phyloP scores from a whole-genome alignment of 2,113 vertebrate species.

The Corvus cornix region DNA sequence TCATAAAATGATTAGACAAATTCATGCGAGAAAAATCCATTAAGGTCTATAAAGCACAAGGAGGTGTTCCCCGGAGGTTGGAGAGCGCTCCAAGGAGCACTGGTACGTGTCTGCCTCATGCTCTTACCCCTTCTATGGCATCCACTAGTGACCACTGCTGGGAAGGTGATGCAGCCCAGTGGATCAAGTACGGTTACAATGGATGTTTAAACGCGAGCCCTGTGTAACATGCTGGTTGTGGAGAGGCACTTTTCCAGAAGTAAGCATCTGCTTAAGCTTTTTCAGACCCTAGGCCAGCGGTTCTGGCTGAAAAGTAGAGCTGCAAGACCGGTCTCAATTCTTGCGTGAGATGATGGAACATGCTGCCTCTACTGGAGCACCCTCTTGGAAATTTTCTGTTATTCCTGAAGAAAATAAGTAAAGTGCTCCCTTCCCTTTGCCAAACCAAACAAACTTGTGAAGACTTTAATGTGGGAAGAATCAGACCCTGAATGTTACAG shows the following conservation, averaged over 20 bases:
- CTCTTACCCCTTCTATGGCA: background rate
- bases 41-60: background rate
- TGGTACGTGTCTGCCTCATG: accelerated
- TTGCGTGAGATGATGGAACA: background rate
- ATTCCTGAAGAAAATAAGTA: background rate
- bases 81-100: background rate
- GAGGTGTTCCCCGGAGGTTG: background rate
- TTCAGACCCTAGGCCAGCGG: background rate
- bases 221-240: background rate
- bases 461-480: background rate
- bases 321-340: background rate
- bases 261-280: background rate
- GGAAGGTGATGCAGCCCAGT: background rate
- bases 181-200: background rate
- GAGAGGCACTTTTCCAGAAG: background rate
- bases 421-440: background rate
- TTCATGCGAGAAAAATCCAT: slow-evolving; percentile 18
- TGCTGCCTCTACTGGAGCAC: background rate
- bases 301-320: background rate
- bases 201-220: background rate
- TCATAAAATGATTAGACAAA: slow-evolving; percentile 33
- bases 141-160: background rate
- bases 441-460: background rate
- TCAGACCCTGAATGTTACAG: background rate
- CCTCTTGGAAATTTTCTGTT: background rate